Base-by-base conservation (phyloP, 2,888 invertebrate genomes). In the Cantharis nigra region DNA sequence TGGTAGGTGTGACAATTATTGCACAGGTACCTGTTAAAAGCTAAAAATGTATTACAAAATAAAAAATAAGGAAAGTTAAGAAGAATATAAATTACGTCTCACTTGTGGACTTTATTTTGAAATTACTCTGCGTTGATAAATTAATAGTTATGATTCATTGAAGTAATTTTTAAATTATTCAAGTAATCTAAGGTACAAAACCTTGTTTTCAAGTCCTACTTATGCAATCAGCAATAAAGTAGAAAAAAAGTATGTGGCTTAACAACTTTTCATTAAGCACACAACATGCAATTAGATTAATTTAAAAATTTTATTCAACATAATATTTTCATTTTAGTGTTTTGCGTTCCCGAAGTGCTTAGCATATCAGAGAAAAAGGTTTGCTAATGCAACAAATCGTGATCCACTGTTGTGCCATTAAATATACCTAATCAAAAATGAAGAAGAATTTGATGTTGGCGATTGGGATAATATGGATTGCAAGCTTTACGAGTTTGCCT, bases 391-490 rank as follows among this genome's bases (percentile, higher is more conserved):
- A 49, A 49, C 0, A 49, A 49, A 49, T 49, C 33, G 49, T n/a
- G 49, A 49, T n/a, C 9, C 7, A 49, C 26, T 5, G 23, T 11
- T 67, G 64, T 23, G 65, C 26, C 20, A 67, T 26, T 20, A 65
- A 65, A 20, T 20, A 67, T 64, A 20, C 1, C 1, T 18, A 20
- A 26, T 5, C 9, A 26, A 67, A 67, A 67, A 70, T 74, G 74
- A 62, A 74, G 18, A 26, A 69, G 23, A 70, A 28, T 14, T 14
- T 75, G 26, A 11, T 70, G 9, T 30, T 75, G 7, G 23, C 49
- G 4, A 20, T 71, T 70, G 75, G 64, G 5, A 23, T 75, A 0
- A 23, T 71, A 63, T 75, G 71, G 75, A 49, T 70, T 65, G 75
- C 71, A 20, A 26, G 23, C 5, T 14, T 33, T 71, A 49, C 70